Evolutionary conservation across 2,888 invertebrate species (phyloP), one percentile per base, ranked within the genome.

Genomic region (Agriopis aurantiaria): DNA sequence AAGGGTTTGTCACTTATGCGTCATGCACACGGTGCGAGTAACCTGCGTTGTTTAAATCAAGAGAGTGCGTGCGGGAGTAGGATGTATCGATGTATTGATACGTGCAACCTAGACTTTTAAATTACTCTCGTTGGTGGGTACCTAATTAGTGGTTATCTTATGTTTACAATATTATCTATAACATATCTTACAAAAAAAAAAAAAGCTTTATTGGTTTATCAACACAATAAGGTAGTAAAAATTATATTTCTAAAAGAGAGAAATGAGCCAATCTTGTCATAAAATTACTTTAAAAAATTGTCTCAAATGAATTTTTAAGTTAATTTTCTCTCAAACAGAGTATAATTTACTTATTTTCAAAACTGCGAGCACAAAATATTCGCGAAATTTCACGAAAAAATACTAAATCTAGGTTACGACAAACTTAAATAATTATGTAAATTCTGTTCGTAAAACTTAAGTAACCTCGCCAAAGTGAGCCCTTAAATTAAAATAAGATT

Each of bases 361-460:
- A 72, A 68, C 68, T 66, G 59, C 17, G 63, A 52, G 51, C 53
- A 49, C 51, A 61, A 64, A n/a, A n/a, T n/a, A 59, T 58, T 62
- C 45, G 45, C 23, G 11, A 65, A 65, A 65, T 60, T 67, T 11
- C 56, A n/a, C 46, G 58, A 66, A 65, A 65, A 71, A 63, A 62
- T 49, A 63, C 58, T 46, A 59, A 63, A 65, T 72, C 65, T 66
- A 65, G 68, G 40, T 63, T n/a, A 53, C 68, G 65, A 63, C 59
- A 59, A 68, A 72, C 72, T 69, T 67, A 67, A 55, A 72, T 69
- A 72, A 72, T 72, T 72, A 72, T 72, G 72, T 66, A 72, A 72
- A 72, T 72, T 68, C 48, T 10, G 63, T 46, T 59, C 63, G 66
- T 72, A 59, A 72, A 69, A 72, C 66, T 69, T 68, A 69, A 72